Conservation (phyloP, 2,888 invertebrate genomes). For the Dilophus febrilis region DNA sequence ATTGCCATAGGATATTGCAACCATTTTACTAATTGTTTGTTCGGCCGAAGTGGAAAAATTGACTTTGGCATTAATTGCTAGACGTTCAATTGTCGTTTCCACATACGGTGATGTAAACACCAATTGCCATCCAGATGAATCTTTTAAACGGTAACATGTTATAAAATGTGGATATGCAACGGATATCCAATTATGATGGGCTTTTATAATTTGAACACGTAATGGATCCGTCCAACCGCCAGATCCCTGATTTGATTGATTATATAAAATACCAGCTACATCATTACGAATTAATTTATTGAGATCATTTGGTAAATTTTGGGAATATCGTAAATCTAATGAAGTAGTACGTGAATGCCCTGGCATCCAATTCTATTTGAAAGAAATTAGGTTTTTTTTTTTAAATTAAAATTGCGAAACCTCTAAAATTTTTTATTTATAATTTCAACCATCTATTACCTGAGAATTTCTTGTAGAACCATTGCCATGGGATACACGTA, state of each 20-base stretch:
- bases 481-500: slow-evolving; percentile 29
- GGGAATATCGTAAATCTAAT: slow-evolving; percentile 52
- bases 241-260: slow-evolving; percentile 32
- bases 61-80: slow-evolving; percentile 68
- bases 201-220: slow-evolving; percentile 82
- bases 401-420: too few relatives aligned
- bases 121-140: slow-evolving; percentile 92
- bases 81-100: slow-evolving; percentile 74
- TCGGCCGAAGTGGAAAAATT: slow-evolving; percentile 34
- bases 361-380: slow-evolving; percentile 15
- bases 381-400: too few relatives aligned
- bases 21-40: slow-evolving; percentile 51
- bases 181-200: slow-evolving; percentile 96
- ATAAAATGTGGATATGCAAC: slow-evolving; percentile 94
- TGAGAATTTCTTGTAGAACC: slow-evolving; percentile 29
- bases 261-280: slow-evolving; percentile 46
- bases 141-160: slow-evolving; percentile 84
- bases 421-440: too few relatives aligned
- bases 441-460: too few relatives aligned
- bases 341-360: slow-evolving; percentile 74
- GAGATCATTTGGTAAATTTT: slow-evolving; percentile 58
- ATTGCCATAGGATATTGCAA: slow-evolving; percentile 63
- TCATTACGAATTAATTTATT: slow-evolving; percentile 56
- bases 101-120: slow-evolving; percentile 87
- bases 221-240: slow-evolving; percentile 65